These are phyloP conservation scores for Sitodiplosis mosellana DNA, from an alignment of 1,140 invertebrate genomes.

Conservation along the genomic window DNA sequence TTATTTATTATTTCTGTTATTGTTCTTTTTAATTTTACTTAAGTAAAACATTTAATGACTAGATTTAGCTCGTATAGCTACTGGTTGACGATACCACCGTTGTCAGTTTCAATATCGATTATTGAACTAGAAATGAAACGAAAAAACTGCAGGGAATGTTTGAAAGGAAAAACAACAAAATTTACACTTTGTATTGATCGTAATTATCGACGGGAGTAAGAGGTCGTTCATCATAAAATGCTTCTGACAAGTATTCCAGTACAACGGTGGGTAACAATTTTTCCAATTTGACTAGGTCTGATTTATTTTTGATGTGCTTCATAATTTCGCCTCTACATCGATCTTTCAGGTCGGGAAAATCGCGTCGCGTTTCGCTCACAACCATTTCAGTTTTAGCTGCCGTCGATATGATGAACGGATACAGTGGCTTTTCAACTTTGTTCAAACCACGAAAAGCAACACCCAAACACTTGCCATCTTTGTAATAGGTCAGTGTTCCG, in stretches of 20 bases:
- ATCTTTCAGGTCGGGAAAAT: constrained; percentile 49
- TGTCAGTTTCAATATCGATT: too few relatives aligned
- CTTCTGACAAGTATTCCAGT: too few relatives aligned
- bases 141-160: too few relatives aligned
- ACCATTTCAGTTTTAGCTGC: constrained; percentile 59
- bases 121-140: too few relatives aligned
- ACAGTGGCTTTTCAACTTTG: constrained; percentile 35
- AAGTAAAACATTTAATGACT: too few relatives aligned
- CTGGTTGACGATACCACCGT: too few relatives aligned
- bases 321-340: constrained; percentile 35
- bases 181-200: too few relatives aligned
- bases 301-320: constrained; percentile 21
- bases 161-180: too few relatives aligned
- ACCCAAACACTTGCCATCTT: constrained; percentile 44
- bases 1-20: too few relatives aligned
- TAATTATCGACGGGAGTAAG: constrained; percentile 20
- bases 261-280: constrained; percentile 20
- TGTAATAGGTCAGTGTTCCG: constrained; percentile 53
- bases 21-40: too few relatives aligned
- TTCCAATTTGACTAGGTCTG: constrained; percentile 29
- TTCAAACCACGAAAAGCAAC: constrained; percentile 34
- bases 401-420: constrained; percentile 51
- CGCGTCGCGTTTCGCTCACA: constrained; percentile 31
- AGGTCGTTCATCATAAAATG: constrained; percentile 7
- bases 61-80: too few relatives aligned